Conservation (phyloP, 1,140 invertebrate species). For the Apis laboriosa region DNA sequence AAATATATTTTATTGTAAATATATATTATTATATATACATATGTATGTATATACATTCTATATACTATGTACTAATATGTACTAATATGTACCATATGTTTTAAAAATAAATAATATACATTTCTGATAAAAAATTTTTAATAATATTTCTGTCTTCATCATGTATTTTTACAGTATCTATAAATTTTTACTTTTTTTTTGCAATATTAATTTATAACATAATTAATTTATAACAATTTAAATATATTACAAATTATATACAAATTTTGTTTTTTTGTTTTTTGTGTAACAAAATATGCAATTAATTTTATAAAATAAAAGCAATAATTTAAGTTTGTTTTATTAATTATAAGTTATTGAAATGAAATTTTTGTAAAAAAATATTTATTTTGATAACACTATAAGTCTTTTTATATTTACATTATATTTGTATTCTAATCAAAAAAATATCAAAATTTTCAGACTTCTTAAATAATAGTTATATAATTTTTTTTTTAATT, state of each 20-base stretch:
- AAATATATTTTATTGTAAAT: neutral
- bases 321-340: neutral
- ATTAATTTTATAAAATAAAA: neutral
- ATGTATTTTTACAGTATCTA: neutral
- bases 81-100: neutral
- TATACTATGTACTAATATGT: neutral
- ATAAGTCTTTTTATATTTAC: neutral
- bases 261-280: neutral
- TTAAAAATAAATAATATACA: neutral
- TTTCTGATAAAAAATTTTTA: neutral
- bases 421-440: neutral
- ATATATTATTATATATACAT: neutral
- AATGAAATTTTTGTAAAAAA: neutral
- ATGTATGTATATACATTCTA: neutral
- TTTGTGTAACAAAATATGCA: neutral
- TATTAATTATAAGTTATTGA: neutral
- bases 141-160: neutral
- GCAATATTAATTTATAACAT: too few species aligned
- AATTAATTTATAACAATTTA: neutral
- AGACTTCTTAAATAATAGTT: constrained; percentile 9
- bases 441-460: neutral
- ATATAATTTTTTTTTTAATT: constrained; percentile 12
- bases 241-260: too few species aligned
- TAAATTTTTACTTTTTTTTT: neutral
- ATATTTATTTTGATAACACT: neutral